phyloP scores from a whole-genome alignment of 2,888 invertebrate genomes.

The Scaptomyza reducta region DNA sequence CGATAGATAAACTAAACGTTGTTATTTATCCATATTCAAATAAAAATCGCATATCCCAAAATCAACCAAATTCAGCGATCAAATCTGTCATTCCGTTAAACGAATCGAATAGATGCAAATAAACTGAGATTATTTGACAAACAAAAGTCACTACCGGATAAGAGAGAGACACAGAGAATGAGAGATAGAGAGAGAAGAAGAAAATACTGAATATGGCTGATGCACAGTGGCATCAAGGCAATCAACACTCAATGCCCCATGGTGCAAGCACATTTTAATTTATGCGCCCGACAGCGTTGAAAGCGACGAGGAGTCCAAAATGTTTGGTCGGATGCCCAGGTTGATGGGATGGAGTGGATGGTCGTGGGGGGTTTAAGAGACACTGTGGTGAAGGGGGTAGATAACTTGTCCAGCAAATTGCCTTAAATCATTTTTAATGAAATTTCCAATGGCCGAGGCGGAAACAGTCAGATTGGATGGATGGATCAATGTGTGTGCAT shows the following conservation, averaged over 20 bases:
- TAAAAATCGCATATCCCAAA: not conserved
- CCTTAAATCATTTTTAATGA: slow-evolving; percentile 77
- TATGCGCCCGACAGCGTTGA: slow-evolving; percentile 54
- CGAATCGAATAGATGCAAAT: not conserved
- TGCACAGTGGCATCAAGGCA: slow-evolving; percentile 34
- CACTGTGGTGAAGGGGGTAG: not conserved
- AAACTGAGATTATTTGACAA: not conserved
- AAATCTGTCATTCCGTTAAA: not conserved
- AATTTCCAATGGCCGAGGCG: slow-evolving; percentile 54
- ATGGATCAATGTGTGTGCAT: slow-evolving; percentile 24
- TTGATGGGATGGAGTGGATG: not conserved
- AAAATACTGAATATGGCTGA: not conserved
- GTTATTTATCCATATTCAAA: too few relatives aligned
- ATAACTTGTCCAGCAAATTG: slow-evolving; percentile 57
- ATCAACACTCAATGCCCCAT: slow-evolving; percentile 50
- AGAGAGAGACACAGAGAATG: not conserved
- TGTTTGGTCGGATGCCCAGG: not conserved
- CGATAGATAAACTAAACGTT: too few relatives aligned
- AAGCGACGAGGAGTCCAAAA: slow-evolving; percentile 22
- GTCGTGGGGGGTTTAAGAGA: not conserved
- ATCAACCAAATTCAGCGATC: not conserved
- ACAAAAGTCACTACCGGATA: not conserved
- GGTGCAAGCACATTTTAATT: slow-evolving; percentile 64
- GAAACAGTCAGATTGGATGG: slow-evolving; percentile 14
- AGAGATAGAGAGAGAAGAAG: not conserved